phyloP scores from a whole-genome alignment of 1,140 invertebrate genomes.

The Drosophila watanabei region DNA sequence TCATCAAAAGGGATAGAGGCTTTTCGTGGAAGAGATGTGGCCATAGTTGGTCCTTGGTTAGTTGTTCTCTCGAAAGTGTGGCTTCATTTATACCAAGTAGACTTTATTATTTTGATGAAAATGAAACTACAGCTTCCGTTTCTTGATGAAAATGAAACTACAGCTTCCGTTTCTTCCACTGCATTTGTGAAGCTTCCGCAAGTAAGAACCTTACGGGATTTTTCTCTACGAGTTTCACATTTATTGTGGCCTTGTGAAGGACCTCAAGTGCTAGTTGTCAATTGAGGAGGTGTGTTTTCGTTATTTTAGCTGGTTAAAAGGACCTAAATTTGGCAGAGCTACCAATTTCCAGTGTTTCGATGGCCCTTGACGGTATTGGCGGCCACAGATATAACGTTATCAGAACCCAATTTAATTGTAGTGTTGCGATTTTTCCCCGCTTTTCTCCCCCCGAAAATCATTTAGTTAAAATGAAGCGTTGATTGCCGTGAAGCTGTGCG shows the following conservation, averaged over 20 bases:
- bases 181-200: background rate
- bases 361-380: background rate
- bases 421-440: background rate
- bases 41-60: slow-evolving; percentile 3
- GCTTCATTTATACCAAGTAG: background rate
- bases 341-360: slow-evolving; percentile 8
- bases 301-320: background rate
- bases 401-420: slow-evolving; percentile 23
- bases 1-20: slow-evolving; percentile 22
- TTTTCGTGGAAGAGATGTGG: background rate
- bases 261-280: slow-evolving; percentile 3
- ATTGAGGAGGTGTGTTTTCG: background rate
- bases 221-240: background rate
- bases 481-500: slow-evolving; percentile 77
- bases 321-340: background rate
- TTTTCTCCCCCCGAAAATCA: slow-evolving; percentile 29
- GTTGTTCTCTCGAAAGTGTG: background rate
- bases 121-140: background rate
- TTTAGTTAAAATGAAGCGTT: slow-evolving; percentile 78
- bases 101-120: background rate
- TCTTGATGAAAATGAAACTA: background rate
- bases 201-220: slow-evolving; percentile 3
- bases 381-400: slow-evolving; percentile 14
- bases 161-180: background rate
- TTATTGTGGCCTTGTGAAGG: slow-evolving; percentile 2